Evolutionary conservation across 2,113 vertebrate species (phyloP), one percentile per base, ranked within the genome.

Genomic region (Anarhynchus alexandrinus): DNA sequence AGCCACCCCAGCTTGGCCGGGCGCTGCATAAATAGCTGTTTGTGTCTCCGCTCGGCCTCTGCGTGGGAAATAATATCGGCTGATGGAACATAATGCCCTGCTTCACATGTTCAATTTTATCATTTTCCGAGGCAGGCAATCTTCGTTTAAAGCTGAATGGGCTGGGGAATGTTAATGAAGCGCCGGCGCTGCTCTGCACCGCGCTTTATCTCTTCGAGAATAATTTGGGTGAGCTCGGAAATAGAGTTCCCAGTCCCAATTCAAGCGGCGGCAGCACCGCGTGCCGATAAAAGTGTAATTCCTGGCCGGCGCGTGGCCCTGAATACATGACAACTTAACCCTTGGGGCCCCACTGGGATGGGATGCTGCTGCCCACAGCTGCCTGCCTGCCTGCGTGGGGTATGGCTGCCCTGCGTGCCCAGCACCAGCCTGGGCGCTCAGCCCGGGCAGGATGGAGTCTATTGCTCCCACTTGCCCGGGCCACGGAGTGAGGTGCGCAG

Each of bases 241-340:
- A 97, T 97, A 97, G 97, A 97, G 95, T 97, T 97, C 96, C 96
- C 94, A 97, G 88, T 96, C 96, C 96, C 96, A 96, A 97, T 96
- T 96, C 96, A 96, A 96, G 96, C 96, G 34, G 88, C 83, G 7
- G 94, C 96, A 96, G 93, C 94, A 86, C 95, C 45, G 65, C 30
- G 43, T 84, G 94, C 94, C 90, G 96, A 97, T 97, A 97, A 97
- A 97, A 97, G 97, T 92, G 95, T 96, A 92, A 97, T 96, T 97
- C 96, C 97, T 91, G 97, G 94, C 96, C 91, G 85, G 93, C 40
- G 84, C 10, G 0, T 96, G 95, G 97, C 94, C 74, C 45, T 80
- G 96, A 95, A 96, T 97, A 92, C 96, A 94, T 79, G 97, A 96
- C 70, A 95, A 64, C 45, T 97, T 97, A 96, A 97, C 97, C 90